These are phyloP conservation scores for Platorchestia sp. DNA, from an alignment of 1,140 invertebrate genomes.

Conservation along the genomic window DNA sequence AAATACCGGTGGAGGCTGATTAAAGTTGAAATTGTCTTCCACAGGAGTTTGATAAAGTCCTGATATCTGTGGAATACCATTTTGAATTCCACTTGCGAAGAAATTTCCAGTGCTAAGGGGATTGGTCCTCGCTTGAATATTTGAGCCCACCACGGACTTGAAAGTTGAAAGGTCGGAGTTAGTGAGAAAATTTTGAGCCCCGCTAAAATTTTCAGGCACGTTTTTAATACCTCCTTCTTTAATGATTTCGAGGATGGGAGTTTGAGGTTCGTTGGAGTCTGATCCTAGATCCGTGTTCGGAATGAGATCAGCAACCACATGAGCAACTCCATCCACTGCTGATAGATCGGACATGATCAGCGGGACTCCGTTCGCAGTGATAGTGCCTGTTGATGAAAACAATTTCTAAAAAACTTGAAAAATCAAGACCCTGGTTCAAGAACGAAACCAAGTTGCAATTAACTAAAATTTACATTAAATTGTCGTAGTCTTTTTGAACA, in stretches of 20 bases:
- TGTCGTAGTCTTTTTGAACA: neutral
- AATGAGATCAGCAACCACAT: slow-evolving; percentile 60
- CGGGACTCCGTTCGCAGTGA: slow-evolving; percentile 63
- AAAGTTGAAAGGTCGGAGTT: neutral
- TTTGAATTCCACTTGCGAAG: neutral
- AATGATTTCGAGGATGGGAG: neutral
- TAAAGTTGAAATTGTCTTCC: slow-evolving; percentile 22
- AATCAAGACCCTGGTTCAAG: neutral
- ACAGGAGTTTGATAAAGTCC: slow-evolving; percentile 32
- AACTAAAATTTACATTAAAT: neutral
- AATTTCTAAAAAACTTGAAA: neutral
- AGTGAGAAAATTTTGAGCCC: neutral
- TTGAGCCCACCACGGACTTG: neutral
- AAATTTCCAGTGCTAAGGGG: neutral
- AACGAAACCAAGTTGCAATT: neutral
- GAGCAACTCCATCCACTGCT: slow-evolving; percentile 62
- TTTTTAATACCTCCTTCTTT: neutral
- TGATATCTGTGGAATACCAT: neutral
- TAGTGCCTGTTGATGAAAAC: slow-evolving; percentile 50
- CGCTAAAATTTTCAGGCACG: neutral
- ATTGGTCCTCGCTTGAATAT: neutral
- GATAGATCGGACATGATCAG: slow-evolving; percentile 57
- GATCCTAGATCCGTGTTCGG: slow-evolving; percentile 61
- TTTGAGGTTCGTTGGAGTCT: slow-evolving; percentile 57
- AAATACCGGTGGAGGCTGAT: neutral